These are phyloP conservation scores for Argentina silus DNA, from an alignment of 2,797 vertebrate species.

Conservation along the genomic window DNA sequence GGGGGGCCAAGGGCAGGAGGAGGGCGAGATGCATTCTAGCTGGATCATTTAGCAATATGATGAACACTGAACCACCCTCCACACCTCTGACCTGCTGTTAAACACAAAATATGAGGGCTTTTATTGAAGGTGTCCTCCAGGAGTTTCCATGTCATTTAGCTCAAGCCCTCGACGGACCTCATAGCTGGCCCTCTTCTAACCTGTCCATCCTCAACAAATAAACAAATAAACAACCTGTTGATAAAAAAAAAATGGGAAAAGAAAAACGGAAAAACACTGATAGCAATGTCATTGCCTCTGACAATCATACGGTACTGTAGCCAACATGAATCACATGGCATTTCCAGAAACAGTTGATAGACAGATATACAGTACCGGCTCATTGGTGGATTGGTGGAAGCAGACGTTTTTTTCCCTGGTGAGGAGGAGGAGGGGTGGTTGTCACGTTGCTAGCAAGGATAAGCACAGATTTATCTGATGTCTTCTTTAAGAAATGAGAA, in stretches of 20 bases:
- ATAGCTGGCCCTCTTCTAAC: too few species aligned
- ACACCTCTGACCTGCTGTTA: conserved; percentile 47
- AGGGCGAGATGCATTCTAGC: conserved; percentile 63
- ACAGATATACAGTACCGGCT: conserved; percentile 66
- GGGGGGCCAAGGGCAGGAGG: conserved; percentile 33
- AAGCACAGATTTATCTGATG: conserved; percentile 90
- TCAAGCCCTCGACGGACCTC: neutral
- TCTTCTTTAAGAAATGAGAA: conserved; percentile 87
- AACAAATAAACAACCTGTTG: neutral
- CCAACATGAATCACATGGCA: conserved; percentile 25
- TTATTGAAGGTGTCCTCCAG: conserved; percentile 50
- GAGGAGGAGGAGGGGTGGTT: conserved; percentile 67
- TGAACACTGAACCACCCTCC: conserved; percentile 55
- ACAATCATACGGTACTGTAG: too few species aligned
- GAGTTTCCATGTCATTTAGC: conserved; percentile 28
- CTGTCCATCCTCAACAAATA: neutral
- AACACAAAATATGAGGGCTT: conserved; percentile 46
- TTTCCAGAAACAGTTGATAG: conserved; percentile 51
- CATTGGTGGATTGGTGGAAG: conserved; percentile 62
- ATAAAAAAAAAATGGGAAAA: neutral
- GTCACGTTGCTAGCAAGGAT: conserved; percentile 81
- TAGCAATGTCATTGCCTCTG: too few species aligned
- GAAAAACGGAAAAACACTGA: conserved; percentile 23
- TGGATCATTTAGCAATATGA: conserved; percentile 72
- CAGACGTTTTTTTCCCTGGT: conserved; percentile 40